Percentiles rank a stretch among this genome's conserved stretches.
These are phyloP conservation scores for Nerophis ophidion DNA, from an alignment of 2,113 vertebrate genomes.

Conservation along the genomic window DNA sequence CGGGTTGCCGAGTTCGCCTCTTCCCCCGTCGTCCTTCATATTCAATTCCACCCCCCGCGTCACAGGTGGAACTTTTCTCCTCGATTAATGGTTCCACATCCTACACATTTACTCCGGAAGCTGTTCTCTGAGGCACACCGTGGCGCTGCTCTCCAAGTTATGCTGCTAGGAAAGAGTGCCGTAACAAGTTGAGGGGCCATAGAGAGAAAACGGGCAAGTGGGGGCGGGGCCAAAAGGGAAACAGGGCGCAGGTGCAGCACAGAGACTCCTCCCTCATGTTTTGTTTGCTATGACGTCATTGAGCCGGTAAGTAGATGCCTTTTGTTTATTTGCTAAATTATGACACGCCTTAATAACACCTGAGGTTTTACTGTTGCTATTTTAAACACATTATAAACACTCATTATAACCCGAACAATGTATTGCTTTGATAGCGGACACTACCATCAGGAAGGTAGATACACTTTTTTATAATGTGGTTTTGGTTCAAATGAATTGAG, in stretches of 20 bases:
- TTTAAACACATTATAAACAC: too few relatives aligned
- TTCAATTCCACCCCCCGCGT: slow-evolving; percentile 23
- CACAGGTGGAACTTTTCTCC: slow-evolving; percentile 15
- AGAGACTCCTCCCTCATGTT: slow-evolving; percentile 7
- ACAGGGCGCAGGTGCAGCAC: slow-evolving; percentile 36
- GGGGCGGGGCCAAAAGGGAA: slow-evolving; percentile 24
- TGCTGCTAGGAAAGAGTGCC: too few relatives aligned
- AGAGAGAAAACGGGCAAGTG: slow-evolving; percentile 24
- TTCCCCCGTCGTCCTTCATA: slow-evolving; percentile 61
- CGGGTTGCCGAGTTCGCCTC: slow-evolving; percentile 34
- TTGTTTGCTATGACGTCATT: background rate
- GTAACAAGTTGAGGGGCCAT: slow-evolving; percentile 11
- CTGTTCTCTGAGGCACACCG: background rate
- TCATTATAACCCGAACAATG: too few relatives aligned
- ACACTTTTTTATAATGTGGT: too few relatives aligned
- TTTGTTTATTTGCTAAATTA: too few relatives aligned
- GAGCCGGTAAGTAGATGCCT: too few relatives aligned
- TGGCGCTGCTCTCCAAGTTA: background rate
- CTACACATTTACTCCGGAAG: slow-evolving; percentile 15
- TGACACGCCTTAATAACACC: too few relatives aligned
- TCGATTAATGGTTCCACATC: slow-evolving; percentile 8
- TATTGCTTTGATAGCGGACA: too few relatives aligned
- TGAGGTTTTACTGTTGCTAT: too few relatives aligned
- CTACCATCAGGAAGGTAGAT: too few relatives aligned
- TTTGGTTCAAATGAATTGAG: too few relatives aligned